Evolutionary conservation across 2,797 vertebrate genomes (phyloP), one percentile per base, ranked within the genome.

Genomic region (Rousettus madagascariensis): DNA sequence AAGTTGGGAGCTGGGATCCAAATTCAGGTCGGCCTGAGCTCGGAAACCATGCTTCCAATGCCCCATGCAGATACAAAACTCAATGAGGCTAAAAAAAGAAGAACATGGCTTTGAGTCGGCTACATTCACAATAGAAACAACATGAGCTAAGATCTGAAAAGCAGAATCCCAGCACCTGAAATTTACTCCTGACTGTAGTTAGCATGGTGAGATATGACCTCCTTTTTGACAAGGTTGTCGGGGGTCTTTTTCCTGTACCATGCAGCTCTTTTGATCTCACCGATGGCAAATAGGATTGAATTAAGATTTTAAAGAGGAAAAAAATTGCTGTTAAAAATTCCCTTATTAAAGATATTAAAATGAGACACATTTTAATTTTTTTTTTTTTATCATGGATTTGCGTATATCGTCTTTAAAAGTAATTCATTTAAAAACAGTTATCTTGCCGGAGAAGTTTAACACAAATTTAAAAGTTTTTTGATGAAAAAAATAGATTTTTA

Each of bases 171-270:
- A n/a, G 85, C 36, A 46, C 63, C 69, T 72, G 66, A 94, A 88
- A 83, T 79, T 43, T 69, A 94, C 74, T 93, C 87, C 66, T 80
- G 68, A 84, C 51, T 46, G 41, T 22, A 90, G 79, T 94, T 66
- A 15, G 36, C 91, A 20, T 86, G 86, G 90, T 85, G 94, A 90
- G 88, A 96, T 65, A 13, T 94, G 86, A 92, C 94, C 93, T 96
- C 78, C 71, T 97, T 96, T 91, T 79, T 86, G 84, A 93, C 84
- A 77, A 66, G 63, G 65, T 28, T 72, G 59, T 86, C 66, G 80
- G 17, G 90, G 75, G 53, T 84, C 86, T 95, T 69, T 91, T 55
- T 93, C 53, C n/a, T 84, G n/a, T 36, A 69, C 59, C 77, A 3
- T 90, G 71, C 49, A 71, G 55, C 3, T 71, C 90, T 94, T 96